Evolutionary conservation across 2,113 vertebrate species (phyloP), one percentile per base, ranked within the genome.

Genomic region (Clarias gariepinus): DNA sequence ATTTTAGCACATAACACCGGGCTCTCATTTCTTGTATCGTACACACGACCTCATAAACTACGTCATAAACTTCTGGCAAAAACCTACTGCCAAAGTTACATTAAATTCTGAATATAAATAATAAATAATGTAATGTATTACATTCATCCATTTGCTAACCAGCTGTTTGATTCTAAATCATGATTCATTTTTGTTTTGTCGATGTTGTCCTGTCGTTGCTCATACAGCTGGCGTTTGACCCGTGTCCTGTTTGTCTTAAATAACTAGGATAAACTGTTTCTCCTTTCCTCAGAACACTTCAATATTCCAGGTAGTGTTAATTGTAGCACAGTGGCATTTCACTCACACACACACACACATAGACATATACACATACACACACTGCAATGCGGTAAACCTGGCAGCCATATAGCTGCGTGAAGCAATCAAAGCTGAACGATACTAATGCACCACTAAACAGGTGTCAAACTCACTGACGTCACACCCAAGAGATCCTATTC

Each of bases 361-460:
- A 60, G 30, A 58, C 53, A 58, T 23, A 13, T 25, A 52, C 69
- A 33, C 64, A 68, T 55, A 33, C 55, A 25, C 64, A n/a, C 47
- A 19, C 66, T 30, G 79, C 60, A 81, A 36, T 82, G 71, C 36
- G 47, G 86, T 77, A 55, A 82, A 82, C 21, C 81, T 87, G 86
- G 86, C 79, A 61, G 41, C 30, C 6, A 4, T 64, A 28, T 69
- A 74, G 71, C 52, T 66, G n/a, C 53, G 28, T 55, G 47, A 74
- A 74, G 57, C 57, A 63, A 71, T 74, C 25, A 13, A 79, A 52
- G 61, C 57, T 64, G 79, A 15, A 52, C 13, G 9, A 68, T 55
- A 57, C 52, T 87, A 83, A 87, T 83, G 81, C 81, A 6, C 81
- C 71, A 83, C 63, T 77, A 83, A 77, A 66, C 86, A 87, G 71